Percentiles rank a stretch among this genome's conserved stretches.
Conservation (phyloP, 1,140 invertebrate species). For the Dolichoris vasculosae region DNA sequence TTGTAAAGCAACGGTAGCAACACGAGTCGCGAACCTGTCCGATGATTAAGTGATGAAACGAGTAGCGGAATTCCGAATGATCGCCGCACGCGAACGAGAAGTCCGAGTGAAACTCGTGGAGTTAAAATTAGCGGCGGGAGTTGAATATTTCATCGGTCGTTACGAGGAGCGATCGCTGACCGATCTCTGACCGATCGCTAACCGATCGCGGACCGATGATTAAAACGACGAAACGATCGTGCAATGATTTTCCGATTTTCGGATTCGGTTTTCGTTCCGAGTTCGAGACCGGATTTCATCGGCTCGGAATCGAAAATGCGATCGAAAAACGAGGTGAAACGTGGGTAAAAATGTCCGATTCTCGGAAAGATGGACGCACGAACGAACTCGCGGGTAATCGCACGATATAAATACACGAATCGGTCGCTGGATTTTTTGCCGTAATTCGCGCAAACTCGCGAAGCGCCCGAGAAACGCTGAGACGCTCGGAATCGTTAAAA, state of each 20-base stretch:
- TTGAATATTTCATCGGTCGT: slow-evolving; percentile 31
- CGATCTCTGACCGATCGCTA: neutral
- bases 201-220: neutral
- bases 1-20: slow-evolving; percentile 2
- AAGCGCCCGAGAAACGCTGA: too few relatives aligned
- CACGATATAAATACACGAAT: too few relatives aligned
- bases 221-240: neutral
- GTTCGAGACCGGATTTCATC: too few relatives aligned
- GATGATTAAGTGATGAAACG: slow-evolving; percentile 38
- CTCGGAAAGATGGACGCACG: too few relatives aligned
- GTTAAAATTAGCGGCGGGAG: slow-evolving; percentile 38
- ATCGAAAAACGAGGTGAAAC: too few relatives aligned
- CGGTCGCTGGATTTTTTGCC: too few relatives aligned
- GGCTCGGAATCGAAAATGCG: too few relatives aligned
- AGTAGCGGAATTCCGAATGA: slow-evolving; percentile 18
- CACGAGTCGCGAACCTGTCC: neutral
- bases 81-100: neutral
- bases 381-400: too few relatives aligned
- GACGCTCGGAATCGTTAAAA: neutral
- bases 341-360: too few relatives aligned
- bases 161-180: neutral
- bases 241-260: neutral
- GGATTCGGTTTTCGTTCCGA: too few relatives aligned
- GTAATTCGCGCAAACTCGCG: too few relatives aligned
- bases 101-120: slow-evolving; percentile 31